Evolutionary conservation across 2,797 vertebrate genomes (phyloP).

Genomic region (Lepus townsendii): DNA sequence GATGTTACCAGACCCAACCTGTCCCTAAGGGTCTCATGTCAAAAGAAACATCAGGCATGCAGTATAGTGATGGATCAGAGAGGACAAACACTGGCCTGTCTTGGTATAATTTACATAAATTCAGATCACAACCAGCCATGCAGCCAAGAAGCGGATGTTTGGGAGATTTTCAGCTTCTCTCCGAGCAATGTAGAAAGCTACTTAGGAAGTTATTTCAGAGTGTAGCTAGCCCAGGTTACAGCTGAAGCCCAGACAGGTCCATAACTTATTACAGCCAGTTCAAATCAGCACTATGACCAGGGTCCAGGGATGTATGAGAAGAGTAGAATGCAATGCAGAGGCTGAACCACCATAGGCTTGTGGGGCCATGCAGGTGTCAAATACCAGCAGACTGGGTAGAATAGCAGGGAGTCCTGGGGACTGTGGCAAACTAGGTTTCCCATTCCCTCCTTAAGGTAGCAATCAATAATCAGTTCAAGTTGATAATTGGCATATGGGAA

Average conservation of each 20-base stretch:
- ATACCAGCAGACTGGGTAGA: neutral
- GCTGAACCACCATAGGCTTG: neutral
- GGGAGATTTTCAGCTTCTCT: neutral
- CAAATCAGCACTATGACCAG: neutral
- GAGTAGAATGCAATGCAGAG: neutral
- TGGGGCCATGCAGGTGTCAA: neutral
- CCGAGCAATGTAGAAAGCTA: neutral
- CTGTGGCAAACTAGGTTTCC: neutral
- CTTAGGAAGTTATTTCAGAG: conserved; percentile 39
- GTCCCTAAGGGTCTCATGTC: neutral
- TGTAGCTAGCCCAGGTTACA: neutral
- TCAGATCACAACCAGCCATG: neutral
- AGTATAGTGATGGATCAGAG: neutral
- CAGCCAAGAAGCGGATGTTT: neutral
- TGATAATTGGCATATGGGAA: neutral
- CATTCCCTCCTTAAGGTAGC: neutral
- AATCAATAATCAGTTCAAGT: neutral
- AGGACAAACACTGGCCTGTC: neutral
- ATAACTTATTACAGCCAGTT: neutral
- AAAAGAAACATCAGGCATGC: neutral
- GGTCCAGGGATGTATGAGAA: neutral
- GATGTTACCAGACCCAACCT: neutral
- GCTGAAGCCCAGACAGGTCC: neutral
- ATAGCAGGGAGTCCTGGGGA: neutral
- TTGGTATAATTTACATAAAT: neutral